Conservation (phyloP, 1,140 invertebrate species). For the Hydropsyche tenuis region DNA sequence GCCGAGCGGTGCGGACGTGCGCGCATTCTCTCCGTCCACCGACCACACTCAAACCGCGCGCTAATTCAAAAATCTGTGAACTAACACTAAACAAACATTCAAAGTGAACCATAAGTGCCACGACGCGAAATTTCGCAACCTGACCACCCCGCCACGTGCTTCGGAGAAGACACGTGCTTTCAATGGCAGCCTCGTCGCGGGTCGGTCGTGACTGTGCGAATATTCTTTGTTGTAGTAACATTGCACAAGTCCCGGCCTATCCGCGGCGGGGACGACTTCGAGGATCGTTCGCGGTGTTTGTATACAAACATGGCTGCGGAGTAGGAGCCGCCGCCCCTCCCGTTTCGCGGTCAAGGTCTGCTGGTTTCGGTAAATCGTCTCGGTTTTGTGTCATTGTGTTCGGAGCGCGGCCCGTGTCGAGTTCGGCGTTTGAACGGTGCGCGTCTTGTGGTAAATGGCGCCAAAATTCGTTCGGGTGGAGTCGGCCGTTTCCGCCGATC, state of each 20-base stretch:
- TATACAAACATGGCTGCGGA: not conserved
- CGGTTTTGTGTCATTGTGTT: not conserved
- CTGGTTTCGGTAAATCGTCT: not conserved
- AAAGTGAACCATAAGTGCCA: not conserved
- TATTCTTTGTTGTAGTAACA: slow-evolving; percentile 19
- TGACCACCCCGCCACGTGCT: not conserved
- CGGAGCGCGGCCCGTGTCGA: not conserved
- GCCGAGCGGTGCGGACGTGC: slow-evolving; percentile 1
- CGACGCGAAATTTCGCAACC: not conserved
- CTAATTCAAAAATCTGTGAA: not conserved
- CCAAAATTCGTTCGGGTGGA: no score
- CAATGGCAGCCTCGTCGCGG: not conserved
- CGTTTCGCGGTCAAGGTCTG: slow-evolving; percentile 1
- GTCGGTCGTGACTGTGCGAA: slow-evolving; percentile 29
- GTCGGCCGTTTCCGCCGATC: no score
- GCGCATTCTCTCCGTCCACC: not conserved
- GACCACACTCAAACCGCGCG: not conserved
- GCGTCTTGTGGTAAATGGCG: no score
- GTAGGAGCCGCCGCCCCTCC: not conserved
- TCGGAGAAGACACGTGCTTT: not conserved
- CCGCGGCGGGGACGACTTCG: not conserved
- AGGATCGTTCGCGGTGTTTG: not conserved
- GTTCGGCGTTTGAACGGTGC: not conserved
- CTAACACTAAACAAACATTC: not conserved
- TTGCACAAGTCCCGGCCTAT: slow-evolving; percentile 40